Percentiles rank a stretch among this genome's conserved stretches.
Conservation (phyloP, 2,113 vertebrate species). For the Pterocles gutturalis region DNA sequence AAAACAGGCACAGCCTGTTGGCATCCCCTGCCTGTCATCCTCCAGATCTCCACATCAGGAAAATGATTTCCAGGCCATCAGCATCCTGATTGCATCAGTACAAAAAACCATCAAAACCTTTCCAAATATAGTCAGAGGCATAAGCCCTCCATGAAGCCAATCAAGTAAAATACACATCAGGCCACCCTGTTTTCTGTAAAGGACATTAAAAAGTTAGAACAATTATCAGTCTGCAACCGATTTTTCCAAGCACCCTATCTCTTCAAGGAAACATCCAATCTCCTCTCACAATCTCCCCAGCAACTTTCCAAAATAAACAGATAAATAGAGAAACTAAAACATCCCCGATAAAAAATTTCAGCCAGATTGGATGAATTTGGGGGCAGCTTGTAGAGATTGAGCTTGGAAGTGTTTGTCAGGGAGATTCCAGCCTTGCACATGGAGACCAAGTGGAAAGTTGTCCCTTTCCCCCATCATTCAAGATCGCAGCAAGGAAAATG, state of each 20-base stretch:
- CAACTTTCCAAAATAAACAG: conserved; percentile 65
- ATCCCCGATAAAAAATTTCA: background rate
- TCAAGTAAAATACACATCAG: conserved; percentile 24
- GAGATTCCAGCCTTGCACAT: background rate
- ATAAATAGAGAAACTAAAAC: conserved; percentile 42
- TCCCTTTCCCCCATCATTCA: background rate
- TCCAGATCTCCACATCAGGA: background rate
- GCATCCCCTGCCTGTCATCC: background rate
- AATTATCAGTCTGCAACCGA: conserved; percentile 31
- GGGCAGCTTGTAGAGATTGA: background rate
- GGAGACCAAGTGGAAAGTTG: background rate
- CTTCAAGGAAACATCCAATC: conserved; percentile 5
- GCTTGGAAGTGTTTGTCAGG: background rate
- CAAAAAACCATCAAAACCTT: conserved; percentile 14
- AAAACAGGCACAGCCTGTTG: conserved; percentile 11
- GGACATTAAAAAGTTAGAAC: conserved; percentile 39
- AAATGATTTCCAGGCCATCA: conserved; percentile 30
- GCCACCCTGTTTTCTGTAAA: conserved; percentile 47
- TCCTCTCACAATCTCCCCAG: conserved; percentile 42
- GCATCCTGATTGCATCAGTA: conserved; percentile 35
- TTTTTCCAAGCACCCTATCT: conserved; percentile 51
- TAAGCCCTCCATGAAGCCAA: background rate
- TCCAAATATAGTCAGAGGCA: conserved; percentile 69
- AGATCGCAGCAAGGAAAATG: background rate
- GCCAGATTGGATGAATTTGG: background rate